Base-by-base conservation (phyloP, 2,888 invertebrate species). In the Silvanus unidentatus region DNA sequence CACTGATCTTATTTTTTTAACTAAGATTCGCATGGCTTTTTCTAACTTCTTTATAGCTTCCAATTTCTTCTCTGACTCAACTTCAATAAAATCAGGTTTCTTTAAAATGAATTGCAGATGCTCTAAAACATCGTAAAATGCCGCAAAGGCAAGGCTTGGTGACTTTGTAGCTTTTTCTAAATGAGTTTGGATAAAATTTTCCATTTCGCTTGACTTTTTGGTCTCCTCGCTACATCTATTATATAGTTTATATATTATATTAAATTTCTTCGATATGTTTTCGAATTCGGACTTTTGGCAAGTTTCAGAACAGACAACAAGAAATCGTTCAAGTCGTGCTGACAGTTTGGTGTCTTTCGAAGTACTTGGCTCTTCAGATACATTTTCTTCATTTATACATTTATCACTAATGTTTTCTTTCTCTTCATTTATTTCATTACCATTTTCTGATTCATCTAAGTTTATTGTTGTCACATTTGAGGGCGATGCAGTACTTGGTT, bases 1-100 rank as follows among this genome's bases (percentile, higher is more conserved):
- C 3, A 88, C 66, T 50, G 79, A 74, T 54, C 79, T 78, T 40
- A 91, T 87, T 48, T 78, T 79, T 57, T 77, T 75, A 41, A 81
- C 76, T 13, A 88, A 73, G 53, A 79, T 76, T 65, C 79, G 75
- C 40, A 87, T 72, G 0, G 79, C 76, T 48, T 77, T 77, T 59
- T 80, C 79, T 4, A 66, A 43, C 40, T 55, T 62, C 35, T 59
- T 61, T 9, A 60, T 45, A 45, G 55, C n/a, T n/a, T n/a, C 59
- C 8, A 40, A 39, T 13, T 51, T 29, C 38, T 54, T 35, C 28
- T 57, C 54, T 32, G 45, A 49, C 13, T 48, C 43, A 2, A 59
- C 49, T 40, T 57, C 56, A 10, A 62, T 48, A 11, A 45, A 46
- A n/a, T 49, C 48, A 12, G 50, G 47, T 14, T 52, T 46, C 4